Percentiles rank a stretch among this genome's conserved stretches.
Evolutionary conservation across 2,888 invertebrate species (phyloP).

Genomic region (Podabrus alpinus): DNA sequence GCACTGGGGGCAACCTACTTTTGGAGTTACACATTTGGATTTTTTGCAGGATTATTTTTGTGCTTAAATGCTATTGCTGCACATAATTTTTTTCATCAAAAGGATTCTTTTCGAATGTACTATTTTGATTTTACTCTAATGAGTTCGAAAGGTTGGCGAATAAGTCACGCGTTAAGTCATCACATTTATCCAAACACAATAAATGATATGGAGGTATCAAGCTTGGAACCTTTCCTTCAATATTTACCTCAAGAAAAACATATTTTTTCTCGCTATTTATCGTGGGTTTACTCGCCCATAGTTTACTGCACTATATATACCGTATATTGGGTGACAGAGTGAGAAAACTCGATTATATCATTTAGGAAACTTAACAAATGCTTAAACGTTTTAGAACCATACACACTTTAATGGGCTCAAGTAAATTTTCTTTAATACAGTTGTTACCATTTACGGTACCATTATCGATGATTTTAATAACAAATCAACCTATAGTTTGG

Average conservation of each 20-base stretch:
- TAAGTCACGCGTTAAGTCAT: slow-evolving; percentile 77
- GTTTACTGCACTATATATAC: slow-evolving; percentile 28
- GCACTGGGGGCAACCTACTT: slow-evolving; percentile 51
- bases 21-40: slow-evolving; percentile 52
- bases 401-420: neutral
- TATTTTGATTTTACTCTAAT: slow-evolving; percentile 69
- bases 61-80: slow-evolving; percentile 62
- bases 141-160: slow-evolving; percentile 72
- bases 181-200: slow-evolving; percentile 78
- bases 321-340: slow-evolving; percentile 25
- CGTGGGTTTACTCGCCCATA: slow-evolving; percentile 32
- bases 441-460: slow-evolving; percentile 38
- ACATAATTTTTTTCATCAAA: slow-evolving; percentile 76
- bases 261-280: slow-evolving; percentile 11
- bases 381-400: neutral
- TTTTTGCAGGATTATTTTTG: slow-evolving; percentile 62
- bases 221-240: slow-evolving; percentile 66
- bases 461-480: slow-evolving; percentile 29
- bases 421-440: neutral
- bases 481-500: slow-evolving; percentile 37
- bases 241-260: slow-evolving; percentile 65
- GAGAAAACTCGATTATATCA: slow-evolving; percentile 3
- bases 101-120: slow-evolving; percentile 74
- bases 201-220: slow-evolving; percentile 72
- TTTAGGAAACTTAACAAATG: neutral